These are phyloP conservation scores for Manacus vitellinus DNA, from an alignment of 2,113 vertebrate species.

Conservation along the genomic window DNA sequence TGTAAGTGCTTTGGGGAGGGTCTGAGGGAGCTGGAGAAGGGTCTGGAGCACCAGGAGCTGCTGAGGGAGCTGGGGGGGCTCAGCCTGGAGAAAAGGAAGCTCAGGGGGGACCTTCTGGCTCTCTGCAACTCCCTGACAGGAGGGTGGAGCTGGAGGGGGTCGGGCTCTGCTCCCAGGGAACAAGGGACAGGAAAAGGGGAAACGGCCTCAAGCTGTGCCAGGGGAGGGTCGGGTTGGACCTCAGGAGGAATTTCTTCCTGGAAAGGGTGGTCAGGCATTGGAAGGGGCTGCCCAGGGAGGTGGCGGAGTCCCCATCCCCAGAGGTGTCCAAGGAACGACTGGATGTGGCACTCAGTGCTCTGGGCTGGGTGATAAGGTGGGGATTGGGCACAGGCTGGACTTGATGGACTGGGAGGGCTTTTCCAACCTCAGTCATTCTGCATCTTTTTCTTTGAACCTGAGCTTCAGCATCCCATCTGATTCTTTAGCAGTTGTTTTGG, in stretches of 20 bases:
- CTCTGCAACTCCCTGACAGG: neutral
- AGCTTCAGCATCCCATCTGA: neutral
- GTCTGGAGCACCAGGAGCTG: neutral
- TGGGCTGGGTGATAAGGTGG: neutral
- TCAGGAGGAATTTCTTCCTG: neutral
- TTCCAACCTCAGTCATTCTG: neutral
- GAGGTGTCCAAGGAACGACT: fast-evolving
- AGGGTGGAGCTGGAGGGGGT: neutral
- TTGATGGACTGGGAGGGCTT: fast-evolving
- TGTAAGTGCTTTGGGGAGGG: neutral
- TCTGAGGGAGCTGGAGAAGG: neutral
- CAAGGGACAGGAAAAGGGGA: neutral
- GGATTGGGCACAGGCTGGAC: fast-evolving
- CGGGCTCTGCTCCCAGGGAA: neutral
- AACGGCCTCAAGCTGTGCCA: neutral
- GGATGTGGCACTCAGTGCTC: neutral
- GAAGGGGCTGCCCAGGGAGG: neutral
- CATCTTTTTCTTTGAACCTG: neutral
- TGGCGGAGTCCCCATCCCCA: neutral
- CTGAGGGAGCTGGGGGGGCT: neutral
- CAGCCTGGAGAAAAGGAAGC: neutral
- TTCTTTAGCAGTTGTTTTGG: neutral
- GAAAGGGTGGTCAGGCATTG: fast-evolving
- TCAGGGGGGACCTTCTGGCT: neutral
- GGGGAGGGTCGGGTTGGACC: fast-evolving